Evolutionary conservation across 2,888 invertebrate genomes (phyloP).

Genomic region (Argyresthia albistria): DNA sequence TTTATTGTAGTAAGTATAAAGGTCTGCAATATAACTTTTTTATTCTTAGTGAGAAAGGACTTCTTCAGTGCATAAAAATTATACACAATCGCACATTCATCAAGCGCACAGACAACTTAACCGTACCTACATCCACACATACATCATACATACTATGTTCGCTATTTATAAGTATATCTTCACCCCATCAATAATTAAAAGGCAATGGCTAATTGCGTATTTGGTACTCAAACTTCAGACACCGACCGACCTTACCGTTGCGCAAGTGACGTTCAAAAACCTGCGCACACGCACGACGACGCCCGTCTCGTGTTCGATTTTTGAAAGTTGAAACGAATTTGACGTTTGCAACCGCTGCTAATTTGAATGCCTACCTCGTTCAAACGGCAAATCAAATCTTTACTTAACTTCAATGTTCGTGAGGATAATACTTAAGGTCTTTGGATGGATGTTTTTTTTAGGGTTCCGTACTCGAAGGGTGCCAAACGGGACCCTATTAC

Average conservation of each 20-base stretch:
- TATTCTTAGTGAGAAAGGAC: too few relatives aligned
- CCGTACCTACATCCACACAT: background rate
- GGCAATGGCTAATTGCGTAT: slow-evolving; percentile 8
- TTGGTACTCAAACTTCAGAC: slow-evolving; percentile 2
- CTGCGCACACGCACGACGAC: background rate
- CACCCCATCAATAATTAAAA: slow-evolving; percentile 3
- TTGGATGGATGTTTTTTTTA: too few relatives aligned
- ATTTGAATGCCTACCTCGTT: background rate
- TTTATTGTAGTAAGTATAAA: too few relatives aligned
- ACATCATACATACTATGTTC: background rate
- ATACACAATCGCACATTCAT: background rate
- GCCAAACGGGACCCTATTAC: too few relatives aligned
- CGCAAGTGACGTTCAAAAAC: slow-evolving; percentile 2
- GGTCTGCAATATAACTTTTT: too few relatives aligned
- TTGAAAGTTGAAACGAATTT: slow-evolving; percentile 1
- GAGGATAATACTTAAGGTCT: too few relatives aligned
- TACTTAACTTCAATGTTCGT: too few relatives aligned
- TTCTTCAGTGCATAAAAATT: too few relatives aligned
- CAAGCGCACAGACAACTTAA: background rate
- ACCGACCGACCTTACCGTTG: slow-evolving; percentile 3
- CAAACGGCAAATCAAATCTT: background rate
- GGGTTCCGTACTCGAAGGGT: too few relatives aligned
- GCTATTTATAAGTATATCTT: background rate
- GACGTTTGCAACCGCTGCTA: background rate
- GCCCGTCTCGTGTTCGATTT: background rate